A percentile compares a stretch with the other conserved stretches of the same genome.
These are phyloP conservation scores for Polydrusus tereticollis DNA, from an alignment of 2,888 invertebrate species.

Conservation along the genomic window DNA sequence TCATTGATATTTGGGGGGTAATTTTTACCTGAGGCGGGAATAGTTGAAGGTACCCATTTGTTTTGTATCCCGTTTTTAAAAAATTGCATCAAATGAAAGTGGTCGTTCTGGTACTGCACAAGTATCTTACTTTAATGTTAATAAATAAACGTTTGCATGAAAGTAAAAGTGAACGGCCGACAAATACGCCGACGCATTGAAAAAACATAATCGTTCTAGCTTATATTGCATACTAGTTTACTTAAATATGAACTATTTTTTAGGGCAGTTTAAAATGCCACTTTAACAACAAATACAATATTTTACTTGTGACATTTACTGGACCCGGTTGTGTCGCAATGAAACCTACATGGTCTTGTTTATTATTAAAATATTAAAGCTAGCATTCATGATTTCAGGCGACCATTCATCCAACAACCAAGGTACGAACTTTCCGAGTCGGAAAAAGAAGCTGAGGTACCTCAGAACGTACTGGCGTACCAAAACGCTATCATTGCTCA, in stretches of 20 bases:
- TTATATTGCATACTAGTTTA: neutral
- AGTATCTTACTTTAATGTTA: conserved; percentile 1
- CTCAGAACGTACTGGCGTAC: conserved; percentile 38
- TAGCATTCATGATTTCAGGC: neutral
- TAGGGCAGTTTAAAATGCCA: neutral
- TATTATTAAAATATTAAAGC: no score
- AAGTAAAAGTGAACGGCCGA: conserved; percentile 30
- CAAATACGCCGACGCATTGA: conserved; percentile 13
- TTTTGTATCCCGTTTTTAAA: neutral
- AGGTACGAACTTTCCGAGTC: conserved; percentile 5
- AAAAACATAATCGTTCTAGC: neutral
- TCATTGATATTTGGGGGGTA: no score
- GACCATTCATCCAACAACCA: conserved; percentile 14
- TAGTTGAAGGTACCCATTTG: neutral
- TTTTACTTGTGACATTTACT: no score
- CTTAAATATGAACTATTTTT: neutral
- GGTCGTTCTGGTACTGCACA: conserved; percentile 13
- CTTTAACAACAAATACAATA: neutral
- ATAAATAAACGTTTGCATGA: conserved; percentile 10
- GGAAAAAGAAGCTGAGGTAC: conserved; percentile 17
- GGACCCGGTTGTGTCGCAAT: no score
- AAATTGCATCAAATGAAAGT: conserved; percentile 6
- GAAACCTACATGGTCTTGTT: no score
- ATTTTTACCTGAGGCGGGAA: neutral
- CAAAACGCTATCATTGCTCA: conserved; percentile 38